These are phyloP conservation scores for Cheiracanthium punctorium DNA, from an alignment of 2,888 invertebrate genomes.

Conservation along the genomic window DNA sequence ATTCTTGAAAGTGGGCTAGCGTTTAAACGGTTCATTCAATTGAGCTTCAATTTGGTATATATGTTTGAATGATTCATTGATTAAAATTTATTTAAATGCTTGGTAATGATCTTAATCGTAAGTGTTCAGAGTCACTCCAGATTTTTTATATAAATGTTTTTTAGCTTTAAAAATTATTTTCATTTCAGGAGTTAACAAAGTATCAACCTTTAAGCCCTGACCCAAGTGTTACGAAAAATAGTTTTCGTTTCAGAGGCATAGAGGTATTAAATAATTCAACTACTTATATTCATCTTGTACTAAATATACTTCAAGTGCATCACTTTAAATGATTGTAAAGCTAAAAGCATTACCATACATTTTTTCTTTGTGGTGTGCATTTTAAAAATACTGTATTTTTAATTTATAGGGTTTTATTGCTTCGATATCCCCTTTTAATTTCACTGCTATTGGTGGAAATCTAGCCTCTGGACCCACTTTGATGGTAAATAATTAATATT, in stretches of 20 bases:
- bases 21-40: no score
- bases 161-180: not conserved
- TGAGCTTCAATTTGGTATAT: no score
- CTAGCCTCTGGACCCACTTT: slow-evolving; percentile 81
- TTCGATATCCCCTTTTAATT: slow-evolving; percentile 98
- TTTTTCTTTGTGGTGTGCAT: no score
- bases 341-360: not conserved
- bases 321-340: not conserved
- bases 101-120: no score
- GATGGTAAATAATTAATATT: slow-evolving; percentile 78
- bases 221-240: slow-evolving; percentile 83
- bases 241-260: slow-evolving; percentile 90
- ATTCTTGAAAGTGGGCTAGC: no score
- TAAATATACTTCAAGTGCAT: not conserved
- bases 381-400: no score
- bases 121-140: no score
- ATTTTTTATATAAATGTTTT: not conserved
- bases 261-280: slow-evolving; percentile 78
- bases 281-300: not conserved
- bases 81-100: no score
- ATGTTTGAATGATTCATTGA: no score
- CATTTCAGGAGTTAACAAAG: slow-evolving; percentile 86
- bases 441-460: slow-evolving; percentile 99
- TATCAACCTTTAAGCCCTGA: slow-evolving; percentile 94
- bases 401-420: slow-evolving; percentile 89